A percentile compares a stretch with the other conserved stretches of the same genome.
Conservation (phyloP, 1,140 invertebrate genomes). For the Steinernema feltiae region DNA sequence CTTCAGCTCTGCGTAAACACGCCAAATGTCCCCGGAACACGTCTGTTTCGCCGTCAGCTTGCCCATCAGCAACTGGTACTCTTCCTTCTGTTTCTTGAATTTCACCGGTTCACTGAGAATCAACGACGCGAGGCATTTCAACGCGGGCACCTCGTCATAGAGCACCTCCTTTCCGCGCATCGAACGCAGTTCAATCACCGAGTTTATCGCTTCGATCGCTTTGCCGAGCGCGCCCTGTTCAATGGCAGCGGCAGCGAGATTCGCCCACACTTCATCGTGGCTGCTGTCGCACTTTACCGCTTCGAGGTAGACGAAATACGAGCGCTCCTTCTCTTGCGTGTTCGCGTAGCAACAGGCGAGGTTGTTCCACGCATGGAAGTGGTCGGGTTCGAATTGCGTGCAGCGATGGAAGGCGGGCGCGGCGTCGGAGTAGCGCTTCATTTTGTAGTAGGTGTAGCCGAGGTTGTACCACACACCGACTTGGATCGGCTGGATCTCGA, state of each 20-base stretch:
- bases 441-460: slow-evolving; percentile 74
- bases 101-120: not conserved
- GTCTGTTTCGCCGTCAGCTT: not conserved
- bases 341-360: slow-evolving; percentile 84
- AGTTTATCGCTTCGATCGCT: not conserved
- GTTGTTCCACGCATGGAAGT: slow-evolving; percentile 96
- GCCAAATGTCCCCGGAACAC: not conserved
- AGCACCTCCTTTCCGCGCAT: not conserved
- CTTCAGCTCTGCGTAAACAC: not conserved
- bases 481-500: slow-evolving; percentile 78
- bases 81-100: not conserved
- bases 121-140: not conserved
- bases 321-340: slow-evolving; percentile 70
- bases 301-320: slow-evolving; percentile 65
- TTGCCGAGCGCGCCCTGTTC: not conserved
- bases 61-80: not conserved
- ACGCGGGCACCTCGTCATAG: not conserved
- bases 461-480: slow-evolving; percentile 73
- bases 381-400: slow-evolving; percentile 73
- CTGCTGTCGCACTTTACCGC: slow-evolving; percentile 86
- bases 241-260: slow-evolving; percentile 58
- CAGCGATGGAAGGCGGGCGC: slow-evolving; percentile 78
- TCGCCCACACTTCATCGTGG: slow-evolving; percentile 95
- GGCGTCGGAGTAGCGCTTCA: slow-evolving; percentile 74
- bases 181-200: not conserved